phyloP scores from a whole-genome alignment of 2,113 vertebrate species.

The Myxocyprinus asiaticus region DNA sequence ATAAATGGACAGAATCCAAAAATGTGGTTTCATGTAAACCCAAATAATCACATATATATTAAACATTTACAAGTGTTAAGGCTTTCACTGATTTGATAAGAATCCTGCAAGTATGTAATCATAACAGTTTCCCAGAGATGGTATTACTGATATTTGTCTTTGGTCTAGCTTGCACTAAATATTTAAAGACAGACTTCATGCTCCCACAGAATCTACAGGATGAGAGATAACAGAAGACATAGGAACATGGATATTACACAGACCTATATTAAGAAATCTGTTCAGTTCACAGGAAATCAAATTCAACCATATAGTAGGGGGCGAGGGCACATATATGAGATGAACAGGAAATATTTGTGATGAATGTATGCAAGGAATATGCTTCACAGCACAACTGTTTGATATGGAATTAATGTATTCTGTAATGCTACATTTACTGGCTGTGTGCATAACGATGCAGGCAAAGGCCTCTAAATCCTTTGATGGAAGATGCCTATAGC shows the following conservation, averaged over 20 bases:
- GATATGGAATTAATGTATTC: constrained; percentile 30
- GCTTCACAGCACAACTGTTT: background rate
- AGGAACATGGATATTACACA: constrained; percentile 10
- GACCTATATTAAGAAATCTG: background rate
- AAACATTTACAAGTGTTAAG: background rate
- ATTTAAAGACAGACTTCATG: constrained; percentile 7
- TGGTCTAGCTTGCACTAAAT: constrained; percentile 3
- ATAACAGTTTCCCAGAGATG: background rate
- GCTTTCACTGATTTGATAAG: background rate
- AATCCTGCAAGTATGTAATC: background rate
- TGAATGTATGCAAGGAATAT: background rate
- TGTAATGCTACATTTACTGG: background rate
- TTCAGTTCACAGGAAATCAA: background rate
- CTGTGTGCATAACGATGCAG: background rate
- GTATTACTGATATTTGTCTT: constrained; percentile 16
- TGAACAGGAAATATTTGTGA: background rate
- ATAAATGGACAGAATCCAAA: background rate
- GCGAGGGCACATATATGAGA: background rate
- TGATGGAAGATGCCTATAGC: constrained; percentile 5
- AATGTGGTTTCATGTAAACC: background rate
- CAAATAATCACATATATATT: background rate
- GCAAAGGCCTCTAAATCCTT: constrained; percentile 17
- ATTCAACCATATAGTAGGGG: background rate
- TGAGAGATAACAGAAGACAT: background rate
- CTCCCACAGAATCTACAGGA: background rate